Evolutionary conservation across 2,797 vertebrate genomes (phyloP), one percentile per base, ranked within the genome.

Genomic region (Odontamblyopus rebecca): DNA sequence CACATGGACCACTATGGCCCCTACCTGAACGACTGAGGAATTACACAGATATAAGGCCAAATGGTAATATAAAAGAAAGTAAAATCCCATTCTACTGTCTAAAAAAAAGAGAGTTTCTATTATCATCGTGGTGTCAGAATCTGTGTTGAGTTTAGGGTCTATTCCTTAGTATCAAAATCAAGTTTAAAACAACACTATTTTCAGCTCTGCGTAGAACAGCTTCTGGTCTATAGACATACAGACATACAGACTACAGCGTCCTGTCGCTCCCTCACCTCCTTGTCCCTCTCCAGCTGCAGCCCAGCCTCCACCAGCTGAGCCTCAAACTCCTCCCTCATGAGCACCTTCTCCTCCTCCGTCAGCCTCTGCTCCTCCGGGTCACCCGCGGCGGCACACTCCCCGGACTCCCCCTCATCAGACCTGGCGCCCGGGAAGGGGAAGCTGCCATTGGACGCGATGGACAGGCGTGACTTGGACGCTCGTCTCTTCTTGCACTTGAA

Each of bases 311-410:
- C 71, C 29, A 99, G 89, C 50, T 93, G 96, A 0, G 5, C 85
- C 70, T 99, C 97, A 9, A 98, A 99, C 78, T 98, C 97, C 61
- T 97, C 94, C 72, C 98, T 92, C 80, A 97, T 97, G 68, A 94
- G 72, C 65, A 77, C 91, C 83, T 92, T 95, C 80, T 96, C 94
- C 76, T 94, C 94, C 60, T 97, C 96, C n/a, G 93, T 68, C 75
- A 93, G 79, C 69, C 82, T 90, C 0, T 94, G 77, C 1, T 96
- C 96, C 0, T 96, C 94, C 0, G 80, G 63, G 0, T 96, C 95
- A 66, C 62, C 91, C 2, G 32, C 84, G 18, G 79, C 61, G 29
- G 74, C 77, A 23, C 85, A 71, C 32, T 93, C 92, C 3, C 15
- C 83, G 26, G 86, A 83, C 44, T 94, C 89, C 0, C 68, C 73